A percentile compares a stretch with the other conserved stretches of the same genome.
phyloP scores from a whole-genome alignment of 2,113 vertebrate genomes.

The Thunnus maccoyii region DNA sequence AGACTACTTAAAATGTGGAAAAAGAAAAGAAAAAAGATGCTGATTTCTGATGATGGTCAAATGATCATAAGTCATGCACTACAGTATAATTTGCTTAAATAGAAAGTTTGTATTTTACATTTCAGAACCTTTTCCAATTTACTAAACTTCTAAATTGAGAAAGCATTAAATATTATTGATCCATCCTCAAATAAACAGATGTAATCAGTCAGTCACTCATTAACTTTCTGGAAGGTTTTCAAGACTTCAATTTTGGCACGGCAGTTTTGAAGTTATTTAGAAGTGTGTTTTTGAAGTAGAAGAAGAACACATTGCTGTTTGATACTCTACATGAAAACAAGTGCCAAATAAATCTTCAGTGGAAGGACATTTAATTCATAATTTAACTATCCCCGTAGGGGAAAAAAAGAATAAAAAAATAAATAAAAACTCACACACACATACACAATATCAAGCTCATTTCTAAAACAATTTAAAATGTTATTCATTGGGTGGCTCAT shows the following conservation, averaged over 20 bases:
- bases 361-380: slow-evolving; percentile 51
- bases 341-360: slow-evolving; percentile 45
- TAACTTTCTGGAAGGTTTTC: slow-evolving; percentile 41
- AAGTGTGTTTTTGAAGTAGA: slow-evolving; percentile 3
- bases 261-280: slow-evolving; percentile 22
- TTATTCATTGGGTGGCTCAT: slow-evolving; percentile 53
- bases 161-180: not conserved
- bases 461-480: slow-evolving; percentile 63
- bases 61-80: not conserved
- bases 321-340: slow-evolving; percentile 41
- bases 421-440: not conserved
- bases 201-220: slow-evolving; percentile 21
- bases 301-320: slow-evolving; percentile 20
- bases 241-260: slow-evolving; percentile 26
- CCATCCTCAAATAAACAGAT: slow-evolving; percentile 33
- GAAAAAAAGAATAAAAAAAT: not conserved
- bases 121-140: not conserved
- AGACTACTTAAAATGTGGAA: not conserved
- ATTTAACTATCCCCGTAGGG: slow-evolving; percentile 48
- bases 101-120: not conserved
- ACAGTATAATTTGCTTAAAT: not conserved
- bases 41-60: not conserved
- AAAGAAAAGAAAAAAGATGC: not conserved
- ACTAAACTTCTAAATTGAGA: not conserved
- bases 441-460: slow-evolving; percentile 44